These are phyloP conservation scores for Cyprinella venusta DNA, from an alignment of 2,797 vertebrate species.

Conservation along the genomic window DNA sequence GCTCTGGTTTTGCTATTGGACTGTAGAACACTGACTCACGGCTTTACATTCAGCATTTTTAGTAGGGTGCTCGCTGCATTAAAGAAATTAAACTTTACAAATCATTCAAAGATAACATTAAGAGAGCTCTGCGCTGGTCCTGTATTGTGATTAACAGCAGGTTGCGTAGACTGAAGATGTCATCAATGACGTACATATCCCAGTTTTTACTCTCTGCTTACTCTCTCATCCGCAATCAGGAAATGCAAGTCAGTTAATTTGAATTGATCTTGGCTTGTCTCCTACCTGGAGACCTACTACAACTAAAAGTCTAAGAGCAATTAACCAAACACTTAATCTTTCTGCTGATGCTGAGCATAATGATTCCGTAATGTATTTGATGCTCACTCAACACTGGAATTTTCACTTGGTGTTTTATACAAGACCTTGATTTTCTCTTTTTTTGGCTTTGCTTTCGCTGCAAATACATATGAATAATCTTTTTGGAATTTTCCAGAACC, in stretches of 20 bases:
- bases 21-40: slow-evolving; percentile 60
- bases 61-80: slow-evolving; percentile 66
- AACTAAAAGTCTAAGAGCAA: slow-evolving; percentile 53
- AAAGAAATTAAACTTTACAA: slow-evolving; percentile 75
- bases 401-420: not conserved
- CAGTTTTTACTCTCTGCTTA: slow-evolving; percentile 18
- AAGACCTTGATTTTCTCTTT: not conserved
- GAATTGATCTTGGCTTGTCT: slow-evolving; percentile 62
- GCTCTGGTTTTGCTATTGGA: slow-evolving; percentile 24
- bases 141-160: slow-evolving; percentile 50
- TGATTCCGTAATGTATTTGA: slow-evolving; percentile 14
- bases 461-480: slow-evolving; percentile 8
- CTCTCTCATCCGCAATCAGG: slow-evolving; percentile 54
- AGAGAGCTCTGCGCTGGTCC: slow-evolving; percentile 52
- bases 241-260: slow-evolving; percentile 63
- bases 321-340: slow-evolving; percentile 57
- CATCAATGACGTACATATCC: slow-evolving; percentile 50
- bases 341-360: slow-evolving; percentile 31
- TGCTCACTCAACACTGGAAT: not conserved
- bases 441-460: not conserved
- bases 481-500: slow-evolving; percentile 1
- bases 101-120: slow-evolving; percentile 65
- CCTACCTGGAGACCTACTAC: slow-evolving; percentile 48
- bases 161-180: slow-evolving; percentile 46
- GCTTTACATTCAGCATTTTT: slow-evolving; percentile 70